Conservation (phyloP, 2,113 vertebrate species). For the Sylvicapra grimmia region DNA sequence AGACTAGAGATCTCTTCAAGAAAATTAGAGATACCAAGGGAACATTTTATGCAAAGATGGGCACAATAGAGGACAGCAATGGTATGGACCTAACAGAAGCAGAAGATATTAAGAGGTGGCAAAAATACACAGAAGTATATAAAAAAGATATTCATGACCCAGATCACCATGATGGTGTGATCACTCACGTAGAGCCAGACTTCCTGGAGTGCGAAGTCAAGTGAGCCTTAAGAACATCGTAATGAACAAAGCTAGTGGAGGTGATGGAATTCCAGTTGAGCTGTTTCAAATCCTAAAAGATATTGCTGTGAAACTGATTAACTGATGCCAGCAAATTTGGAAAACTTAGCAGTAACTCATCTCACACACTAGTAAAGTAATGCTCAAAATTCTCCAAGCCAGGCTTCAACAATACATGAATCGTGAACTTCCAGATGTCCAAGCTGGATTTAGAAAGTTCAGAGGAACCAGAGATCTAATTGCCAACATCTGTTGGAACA, state of each 20-base stretch:
- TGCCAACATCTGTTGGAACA: not conserved
- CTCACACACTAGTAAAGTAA: not conserved
- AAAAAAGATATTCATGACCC: not conserved
- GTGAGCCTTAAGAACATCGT: not conserved
- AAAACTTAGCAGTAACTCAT: not conserved
- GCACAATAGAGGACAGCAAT: not conserved
- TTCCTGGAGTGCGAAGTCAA: not conserved
- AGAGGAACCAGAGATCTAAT: not conserved
- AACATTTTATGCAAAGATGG: not conserved
- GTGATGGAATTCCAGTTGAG: not conserved
- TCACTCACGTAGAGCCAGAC: not conserved
- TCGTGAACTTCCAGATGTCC: not conserved
- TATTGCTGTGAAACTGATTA: not conserved
- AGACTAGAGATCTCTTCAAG: not conserved
- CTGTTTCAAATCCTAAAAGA: not conserved
- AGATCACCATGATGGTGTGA: not conserved
- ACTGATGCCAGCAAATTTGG: not conserved
- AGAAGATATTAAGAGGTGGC: not conserved
- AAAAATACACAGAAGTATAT: not conserved
- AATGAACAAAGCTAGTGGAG: not conserved
- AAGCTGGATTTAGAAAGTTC: not conserved
- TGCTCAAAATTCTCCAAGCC: not conserved
- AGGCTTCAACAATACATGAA: not conserved
- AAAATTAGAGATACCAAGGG: not conserved
- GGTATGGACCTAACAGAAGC: not conserved